Evolutionary conservation across 2,113 vertebrate genomes (phyloP), one percentile per base, ranked within the genome.

Genomic region (Eleginops maclovinus): DNA sequence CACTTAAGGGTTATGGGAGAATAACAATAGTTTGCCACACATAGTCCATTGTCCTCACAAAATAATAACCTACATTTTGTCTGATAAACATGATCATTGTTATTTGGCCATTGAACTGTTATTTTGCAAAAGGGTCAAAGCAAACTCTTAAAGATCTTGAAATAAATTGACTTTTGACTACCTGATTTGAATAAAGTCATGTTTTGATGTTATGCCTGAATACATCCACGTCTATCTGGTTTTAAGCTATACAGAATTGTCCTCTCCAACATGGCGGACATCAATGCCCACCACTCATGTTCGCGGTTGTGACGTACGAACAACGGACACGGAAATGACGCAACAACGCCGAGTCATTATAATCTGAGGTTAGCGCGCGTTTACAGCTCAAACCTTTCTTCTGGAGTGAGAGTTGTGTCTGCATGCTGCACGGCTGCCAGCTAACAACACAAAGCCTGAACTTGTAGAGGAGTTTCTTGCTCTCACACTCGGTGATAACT

Each of bases 271-370:
- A 89, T 90, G 86, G 86, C 77, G 1, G 75, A 22, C 0, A 15
- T 21, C 6, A 2, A 1, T 0, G 21, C 0, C 59, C 28, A 17
- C 26, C 47, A 14, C 19, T 36, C 0, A 36, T 36, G 31, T 36
- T 36, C 31, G 61, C 41, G 36, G 41, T 19, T 6, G 14, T 14
- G 16, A 6, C 2, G 16, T 2, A 0, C 7, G 3, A 2, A 36
- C 1, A 4, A 4, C 46, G 43, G 67, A 80, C 0, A 17, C 82
- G 89, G 92, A 94, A 89, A 22, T 93, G 88, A 93, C 92, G 89
- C 2, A 43, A 14, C 0, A 0, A 15, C 16, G 43, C 63, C 0
- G 66, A 75, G 14, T 50, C 44, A 81, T 84, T 92, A 94, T 87
- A 92, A 59, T 0, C 11, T 0, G 31, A 59, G 19, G 46, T 72